phyloP scores from a whole-genome alignment of 2,888 invertebrate species.

The Ectemnius cavifrons region DNA sequence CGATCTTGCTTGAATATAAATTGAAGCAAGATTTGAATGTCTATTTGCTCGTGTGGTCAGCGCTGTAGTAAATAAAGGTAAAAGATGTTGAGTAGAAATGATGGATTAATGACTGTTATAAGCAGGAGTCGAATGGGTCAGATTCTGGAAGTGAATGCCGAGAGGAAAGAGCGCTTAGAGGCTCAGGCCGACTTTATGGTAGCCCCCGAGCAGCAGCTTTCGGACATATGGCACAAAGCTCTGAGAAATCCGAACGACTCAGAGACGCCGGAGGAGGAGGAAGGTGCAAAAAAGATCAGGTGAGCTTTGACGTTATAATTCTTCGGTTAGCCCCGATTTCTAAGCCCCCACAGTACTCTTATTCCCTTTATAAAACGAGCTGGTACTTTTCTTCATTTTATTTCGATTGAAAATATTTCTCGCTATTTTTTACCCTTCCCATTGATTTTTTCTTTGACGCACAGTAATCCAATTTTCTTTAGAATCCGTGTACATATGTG shows the following conservation, averaged over 20 bases:
- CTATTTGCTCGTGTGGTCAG: too few relatives aligned
- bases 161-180: slow-evolving; percentile 75
- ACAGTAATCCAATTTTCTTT: too few relatives aligned
- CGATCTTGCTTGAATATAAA: too few relatives aligned
- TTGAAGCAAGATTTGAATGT: too few relatives aligned
- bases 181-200: slow-evolving; percentile 74
- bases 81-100: too few relatives aligned
- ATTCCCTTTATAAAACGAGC: background rate
- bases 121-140: slow-evolving; percentile 68
- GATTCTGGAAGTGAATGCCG: slow-evolving; percentile 76
- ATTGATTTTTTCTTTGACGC: background rate
- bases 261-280: slow-evolving; percentile 54
- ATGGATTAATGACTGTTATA: too few relatives aligned
- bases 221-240: slow-evolving; percentile 77
- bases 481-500: too few relatives aligned
- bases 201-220: slow-evolving; percentile 74
- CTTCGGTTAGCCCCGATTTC: background rate
- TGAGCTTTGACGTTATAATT: slow-evolving; percentile 28
- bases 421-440: background rate
- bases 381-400: background rate
- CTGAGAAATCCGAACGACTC: slow-evolving; percentile 69
- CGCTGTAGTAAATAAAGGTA: too few relatives aligned
- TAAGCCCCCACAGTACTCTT: slow-evolving; percentile 8
- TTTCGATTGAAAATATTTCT: background rate
- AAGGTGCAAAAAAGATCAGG: slow-evolving; percentile 61